Percentiles rank a stretch among this genome's conserved stretches.
phyloP scores from a whole-genome alignment of 23 tunicate genomes.

The Trididemnum clinides region DNA sequence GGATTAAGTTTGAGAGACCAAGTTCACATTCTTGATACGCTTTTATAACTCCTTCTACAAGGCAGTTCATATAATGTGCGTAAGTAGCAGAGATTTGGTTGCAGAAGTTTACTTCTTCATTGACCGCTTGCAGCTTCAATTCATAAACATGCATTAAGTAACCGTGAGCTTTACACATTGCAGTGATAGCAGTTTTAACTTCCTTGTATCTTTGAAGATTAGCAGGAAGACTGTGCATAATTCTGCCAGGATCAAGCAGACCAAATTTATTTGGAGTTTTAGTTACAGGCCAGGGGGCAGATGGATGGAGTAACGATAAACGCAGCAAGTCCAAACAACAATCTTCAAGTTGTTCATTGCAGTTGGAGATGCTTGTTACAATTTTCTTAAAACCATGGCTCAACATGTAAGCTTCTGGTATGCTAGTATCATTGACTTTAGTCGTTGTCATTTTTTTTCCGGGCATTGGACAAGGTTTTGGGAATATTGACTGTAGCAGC shows the following conservation, averaged over 20 bases:
- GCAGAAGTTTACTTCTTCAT: slow-evolving; percentile 12
- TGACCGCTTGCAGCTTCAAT: slow-evolving; percentile 30
- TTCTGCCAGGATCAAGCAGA: slow-evolving; percentile 26
- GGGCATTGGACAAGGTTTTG: background rate
- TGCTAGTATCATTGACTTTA: background rate
- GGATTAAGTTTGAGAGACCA: slow-evolving; percentile 2
- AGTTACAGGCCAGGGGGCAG: slow-evolving; percentile 80
- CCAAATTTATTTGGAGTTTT: slow-evolving; percentile 50
- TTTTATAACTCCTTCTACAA: slow-evolving; percentile 18
- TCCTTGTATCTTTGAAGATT: slow-evolving; percentile 15
- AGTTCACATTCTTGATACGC: slow-evolving; percentile 60
- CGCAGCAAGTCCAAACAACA: slow-evolving; percentile 71
- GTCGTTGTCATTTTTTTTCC: background rate
- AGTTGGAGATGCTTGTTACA: background rate
- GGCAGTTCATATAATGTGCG: slow-evolving; percentile 37
- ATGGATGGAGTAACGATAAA: slow-evolving; percentile 78
- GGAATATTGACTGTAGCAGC: background rate
- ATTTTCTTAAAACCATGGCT: slow-evolving; percentile 27
- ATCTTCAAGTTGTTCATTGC: slow-evolving; percentile 40
- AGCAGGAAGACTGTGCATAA: slow-evolving; percentile 36
- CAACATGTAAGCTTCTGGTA: slow-evolving; percentile 28
- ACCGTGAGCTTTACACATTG: slow-evolving; percentile 70
- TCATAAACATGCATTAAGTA: slow-evolving; percentile 49
- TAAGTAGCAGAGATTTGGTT: slow-evolving; percentile 5
- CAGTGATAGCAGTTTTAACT: background rate